Conservation (phyloP, 2,888 invertebrate genomes). For the Acanthococcus lagerstroemiae region DNA sequence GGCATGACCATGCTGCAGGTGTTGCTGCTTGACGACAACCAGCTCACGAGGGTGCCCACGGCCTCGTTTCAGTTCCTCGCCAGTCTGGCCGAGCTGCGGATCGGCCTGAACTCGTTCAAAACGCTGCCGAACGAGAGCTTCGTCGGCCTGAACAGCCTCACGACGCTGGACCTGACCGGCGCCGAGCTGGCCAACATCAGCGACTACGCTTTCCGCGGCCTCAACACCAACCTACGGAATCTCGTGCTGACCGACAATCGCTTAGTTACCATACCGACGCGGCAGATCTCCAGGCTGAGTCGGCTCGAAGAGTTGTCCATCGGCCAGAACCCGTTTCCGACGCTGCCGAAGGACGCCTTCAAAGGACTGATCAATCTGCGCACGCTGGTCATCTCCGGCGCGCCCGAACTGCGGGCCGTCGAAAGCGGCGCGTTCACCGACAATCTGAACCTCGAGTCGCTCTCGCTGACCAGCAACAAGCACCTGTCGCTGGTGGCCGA, state of each 20-base stretch:
- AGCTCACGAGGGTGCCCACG: conserved; percentile 65
- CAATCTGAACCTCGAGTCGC: conserved; percentile 68
- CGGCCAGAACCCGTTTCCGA: conserved; percentile 70
- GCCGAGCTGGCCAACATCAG: conserved; percentile 71
- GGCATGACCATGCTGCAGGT: conserved; percentile 66
- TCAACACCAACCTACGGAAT: conserved; percentile 58
- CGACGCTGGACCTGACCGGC: conserved; percentile 67
- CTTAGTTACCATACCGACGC: conserved; percentile 61
- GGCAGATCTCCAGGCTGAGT: conserved; percentile 57
- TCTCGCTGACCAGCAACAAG: conserved; percentile 67
- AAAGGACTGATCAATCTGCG: conserved; percentile 63
- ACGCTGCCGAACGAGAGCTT: conserved; percentile 67
- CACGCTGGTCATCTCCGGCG: conserved; percentile 66
- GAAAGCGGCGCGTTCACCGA: conserved; percentile 68
- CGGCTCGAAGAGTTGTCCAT: conserved; percentile 69
- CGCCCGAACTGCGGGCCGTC: conserved; percentile 58
- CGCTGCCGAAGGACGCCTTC: conserved; percentile 62
- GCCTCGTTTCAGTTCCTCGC: conserved; percentile 60
- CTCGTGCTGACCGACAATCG: conserved; percentile 73
- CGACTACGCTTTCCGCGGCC: conserved; percentile 62
- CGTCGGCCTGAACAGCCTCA: conserved; percentile 60
- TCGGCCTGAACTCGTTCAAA: conserved; percentile 73
- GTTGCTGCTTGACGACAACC: conserved; percentile 74
- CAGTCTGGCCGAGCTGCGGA: conserved; percentile 70
- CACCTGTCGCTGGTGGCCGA: conserved; percentile 62